phyloP scores from a whole-genome alignment of 2,113 vertebrate genomes.

The Mesitornis unicolor region DNA sequence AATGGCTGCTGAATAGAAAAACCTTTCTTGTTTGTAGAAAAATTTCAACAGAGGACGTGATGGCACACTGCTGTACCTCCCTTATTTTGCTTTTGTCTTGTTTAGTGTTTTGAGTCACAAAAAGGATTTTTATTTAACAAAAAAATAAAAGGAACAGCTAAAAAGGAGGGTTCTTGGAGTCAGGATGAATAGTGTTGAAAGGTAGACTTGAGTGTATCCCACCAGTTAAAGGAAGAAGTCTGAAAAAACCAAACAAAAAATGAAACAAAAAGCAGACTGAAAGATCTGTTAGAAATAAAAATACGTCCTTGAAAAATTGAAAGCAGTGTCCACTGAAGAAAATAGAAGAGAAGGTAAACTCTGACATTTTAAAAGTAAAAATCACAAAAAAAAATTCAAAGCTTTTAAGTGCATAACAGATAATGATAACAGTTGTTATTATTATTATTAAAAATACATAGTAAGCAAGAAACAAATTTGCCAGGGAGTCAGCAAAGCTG shows the following conservation, averaged over 20 bases:
- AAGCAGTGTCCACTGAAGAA: not conserved
- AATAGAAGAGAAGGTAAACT: not conserved
- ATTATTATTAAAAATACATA: no score
- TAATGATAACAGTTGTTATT: no score
- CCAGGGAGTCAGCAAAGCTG: not conserved
- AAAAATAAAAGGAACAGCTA: not conserved
- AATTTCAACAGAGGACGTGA: not conserved
- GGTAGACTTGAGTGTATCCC: not conserved
- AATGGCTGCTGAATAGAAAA: not conserved
- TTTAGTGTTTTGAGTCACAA: not conserved
- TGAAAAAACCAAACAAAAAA: not conserved
- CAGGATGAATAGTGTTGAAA: not conserved
- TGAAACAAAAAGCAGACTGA: not conserved
- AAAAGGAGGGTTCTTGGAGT: not conserved
- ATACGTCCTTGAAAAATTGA: not conserved
- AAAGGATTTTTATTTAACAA: not conserved
- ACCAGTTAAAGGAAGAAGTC: not conserved
- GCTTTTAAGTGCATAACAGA: accelerated
- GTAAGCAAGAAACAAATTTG: not conserved
- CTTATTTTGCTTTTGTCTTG: not conserved
- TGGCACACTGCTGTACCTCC: not conserved
- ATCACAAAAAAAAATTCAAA: not conserved
- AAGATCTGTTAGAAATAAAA: not conserved
- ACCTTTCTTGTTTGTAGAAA: not conserved
- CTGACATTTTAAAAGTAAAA: not conserved